These are phyloP conservation scores for Formica exsecta DNA, from an alignment of 1,140 invertebrate genomes.

Conservation along the genomic window DNA sequence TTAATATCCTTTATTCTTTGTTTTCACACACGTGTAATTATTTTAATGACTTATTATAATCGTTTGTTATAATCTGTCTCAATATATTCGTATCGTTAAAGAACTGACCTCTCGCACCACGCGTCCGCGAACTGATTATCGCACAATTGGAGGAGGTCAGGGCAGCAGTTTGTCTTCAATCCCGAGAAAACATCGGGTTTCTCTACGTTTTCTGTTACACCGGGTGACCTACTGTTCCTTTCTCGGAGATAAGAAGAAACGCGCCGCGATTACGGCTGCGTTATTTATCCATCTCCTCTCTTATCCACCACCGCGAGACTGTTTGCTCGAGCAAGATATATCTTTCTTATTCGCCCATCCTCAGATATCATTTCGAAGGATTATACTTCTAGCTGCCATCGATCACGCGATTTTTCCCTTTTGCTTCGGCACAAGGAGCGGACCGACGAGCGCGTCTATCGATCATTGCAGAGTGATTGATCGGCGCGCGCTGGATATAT, in stretches of 20 bases:
- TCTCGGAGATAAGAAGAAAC: constrained; percentile 37
- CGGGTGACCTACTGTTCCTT: constrained; percentile 68
- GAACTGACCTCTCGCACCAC: neutral
- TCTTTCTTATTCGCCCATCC: neutral
- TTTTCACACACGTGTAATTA: neutral
- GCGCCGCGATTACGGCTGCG: constrained; percentile 33
- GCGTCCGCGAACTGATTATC: neutral
- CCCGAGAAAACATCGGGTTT: constrained; percentile 34
- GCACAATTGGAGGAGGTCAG: constrained; percentile 64
- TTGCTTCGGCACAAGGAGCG: constrained; percentile 6
- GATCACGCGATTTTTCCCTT: constrained; percentile 55
- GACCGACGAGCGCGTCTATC: constrained; percentile 37
- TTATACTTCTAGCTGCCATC: constrained; percentile 38
- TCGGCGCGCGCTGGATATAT: constrained; percentile 7
- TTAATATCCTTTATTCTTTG: neutral
- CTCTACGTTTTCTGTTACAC: constrained; percentile 43
- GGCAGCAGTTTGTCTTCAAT: constrained; percentile 54
- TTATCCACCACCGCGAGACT: constrained; percentile 32
- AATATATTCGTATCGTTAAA: neutral
- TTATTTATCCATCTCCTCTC: constrained; percentile 48
- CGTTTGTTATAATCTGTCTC: neutral
- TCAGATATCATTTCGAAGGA: constrained; percentile 21
- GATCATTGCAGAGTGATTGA: constrained; percentile 44
- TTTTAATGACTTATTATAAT: neutral
- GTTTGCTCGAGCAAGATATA: neutral